A percentile compares a stretch with the other conserved stretches of the same genome.
Evolutionary conservation across 2,113 vertebrate species (phyloP).

Genomic region (Sakesphorus luctuosus): DNA sequence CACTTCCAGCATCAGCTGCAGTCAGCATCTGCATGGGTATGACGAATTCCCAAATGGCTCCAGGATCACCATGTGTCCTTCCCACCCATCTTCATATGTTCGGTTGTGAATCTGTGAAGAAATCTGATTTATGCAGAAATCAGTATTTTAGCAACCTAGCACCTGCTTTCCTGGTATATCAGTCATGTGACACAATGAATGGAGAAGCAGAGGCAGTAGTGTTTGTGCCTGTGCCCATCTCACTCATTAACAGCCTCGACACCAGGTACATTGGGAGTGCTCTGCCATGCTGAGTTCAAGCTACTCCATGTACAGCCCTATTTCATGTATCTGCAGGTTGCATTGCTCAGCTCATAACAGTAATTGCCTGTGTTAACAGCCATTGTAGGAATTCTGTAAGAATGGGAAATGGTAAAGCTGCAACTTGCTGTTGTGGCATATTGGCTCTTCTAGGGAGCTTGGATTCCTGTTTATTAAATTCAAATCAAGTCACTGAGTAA

Average conservation of each 20-base stretch:
- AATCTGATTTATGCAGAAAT: neutral
- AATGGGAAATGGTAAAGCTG: neutral
- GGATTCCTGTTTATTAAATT: neutral
- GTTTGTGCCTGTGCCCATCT: neutral
- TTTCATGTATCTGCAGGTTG: neutral
- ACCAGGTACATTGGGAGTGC: fast-evolving
- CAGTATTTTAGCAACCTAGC: neutral
- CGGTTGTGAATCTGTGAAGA: neutral
- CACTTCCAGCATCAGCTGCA: neutral
- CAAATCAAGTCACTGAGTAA: neutral
- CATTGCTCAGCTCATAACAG: neutral
- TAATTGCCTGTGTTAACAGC: neutral
- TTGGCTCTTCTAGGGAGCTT: neutral
- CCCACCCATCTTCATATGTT: neutral
- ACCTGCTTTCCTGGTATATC: neutral
- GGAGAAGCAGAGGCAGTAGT: neutral
- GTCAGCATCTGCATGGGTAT: neutral
- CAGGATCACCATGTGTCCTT: neutral
- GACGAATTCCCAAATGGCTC: neutral
- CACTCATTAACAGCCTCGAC: neutral
- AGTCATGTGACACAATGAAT: neutral
- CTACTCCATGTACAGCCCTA: neutral
- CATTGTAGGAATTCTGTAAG: neutral
- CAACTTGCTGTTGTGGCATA: neutral
- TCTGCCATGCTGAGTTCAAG: neutral